Base-by-base conservation (phyloP, 1,140 invertebrate species). In the Zophobas morio region DNA sequence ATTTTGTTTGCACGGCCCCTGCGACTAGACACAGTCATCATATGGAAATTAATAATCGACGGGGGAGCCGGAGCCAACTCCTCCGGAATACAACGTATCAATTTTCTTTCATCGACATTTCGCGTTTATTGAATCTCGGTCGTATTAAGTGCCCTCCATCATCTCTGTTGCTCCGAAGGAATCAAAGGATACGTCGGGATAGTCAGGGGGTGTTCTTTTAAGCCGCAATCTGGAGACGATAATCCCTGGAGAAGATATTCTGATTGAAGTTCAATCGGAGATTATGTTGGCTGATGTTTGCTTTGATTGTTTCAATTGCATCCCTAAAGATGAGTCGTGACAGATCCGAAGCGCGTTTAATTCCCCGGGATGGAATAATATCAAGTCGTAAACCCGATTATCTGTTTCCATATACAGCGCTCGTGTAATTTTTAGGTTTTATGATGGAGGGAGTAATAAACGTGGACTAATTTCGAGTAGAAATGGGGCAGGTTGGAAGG, bases 221-320 rank as follows among this genome's bases (percentile, higher is more conserved):
- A 66, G 60, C 60, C 60, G 39, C 60, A 66, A 66, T 66, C 60
- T 42, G 33, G 40, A 33, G 39, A 37, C 6, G 60, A 40, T 66
- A 40, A 66, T 66, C 60, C 60, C 60, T 20, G n/a, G 40, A 66
- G 60, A 66, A 66, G 60, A 66, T 66, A 66, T 66, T 66, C 60
- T 66, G 60, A 66, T 66, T 66, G 60, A 66, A 66, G 60, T 32
- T 42, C n/a, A 66, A 46, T 66, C 60, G 60, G 20, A 66, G 60
- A 66, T 66, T 66, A 66, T 42, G 60, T 66, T 6, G 40, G 39
- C 33, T 6, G 36, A 3, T 63, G 57, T 66, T 66, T 66, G 60
- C 57, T 33, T 42, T 57, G 54, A 57, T 57, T 66, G 60, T 66
- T 66, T 42, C 60, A 66, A 36, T 57, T 57, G 54, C 54, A 35